Evolutionary conservation across 1,140 invertebrate species (phyloP).

Genomic region (Dendroctonus valens): DNA sequence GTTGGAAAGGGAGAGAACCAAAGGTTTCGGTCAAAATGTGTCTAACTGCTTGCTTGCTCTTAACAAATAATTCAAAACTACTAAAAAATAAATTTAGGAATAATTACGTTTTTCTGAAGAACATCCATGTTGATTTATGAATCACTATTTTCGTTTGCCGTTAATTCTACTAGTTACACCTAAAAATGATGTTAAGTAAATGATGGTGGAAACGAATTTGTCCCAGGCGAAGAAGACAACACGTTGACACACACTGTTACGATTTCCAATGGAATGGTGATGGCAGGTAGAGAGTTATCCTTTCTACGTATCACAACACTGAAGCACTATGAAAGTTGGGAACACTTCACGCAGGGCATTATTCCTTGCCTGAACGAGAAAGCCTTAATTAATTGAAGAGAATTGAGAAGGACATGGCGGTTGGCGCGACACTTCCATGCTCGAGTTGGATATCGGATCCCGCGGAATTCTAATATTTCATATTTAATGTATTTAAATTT

Average conservation of each 20-base stretch:
- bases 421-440: no score
- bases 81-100: slow-evolving; percentile 26
- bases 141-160: slow-evolving; percentile 35
- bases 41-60: no score
- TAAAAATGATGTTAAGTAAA: slow-evolving; percentile 41
- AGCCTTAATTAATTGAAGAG: no score
- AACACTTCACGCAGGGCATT: no score
- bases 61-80: slow-evolving; percentile 10
- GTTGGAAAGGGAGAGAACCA: not conserved
- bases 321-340: no score
- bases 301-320: not conserved
- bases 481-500: no score
- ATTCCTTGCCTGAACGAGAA: no score
- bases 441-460: no score
- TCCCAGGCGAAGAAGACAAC: slow-evolving; percentile 35
- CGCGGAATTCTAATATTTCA: no score
- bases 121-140: slow-evolving; percentile 44
- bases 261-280: no score
- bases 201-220: slow-evolving; percentile 26
- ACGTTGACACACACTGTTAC: slow-evolving; percentile 5
- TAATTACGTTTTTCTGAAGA: slow-evolving; percentile 47
- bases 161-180: slow-evolving; percentile 42
- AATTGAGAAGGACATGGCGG: no score
- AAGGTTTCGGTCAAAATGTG: not conserved
- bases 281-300: not conserved